Conservation (phyloP, 2,113 vertebrate genomes). For the Micronycteris hirsuta region DNA sequence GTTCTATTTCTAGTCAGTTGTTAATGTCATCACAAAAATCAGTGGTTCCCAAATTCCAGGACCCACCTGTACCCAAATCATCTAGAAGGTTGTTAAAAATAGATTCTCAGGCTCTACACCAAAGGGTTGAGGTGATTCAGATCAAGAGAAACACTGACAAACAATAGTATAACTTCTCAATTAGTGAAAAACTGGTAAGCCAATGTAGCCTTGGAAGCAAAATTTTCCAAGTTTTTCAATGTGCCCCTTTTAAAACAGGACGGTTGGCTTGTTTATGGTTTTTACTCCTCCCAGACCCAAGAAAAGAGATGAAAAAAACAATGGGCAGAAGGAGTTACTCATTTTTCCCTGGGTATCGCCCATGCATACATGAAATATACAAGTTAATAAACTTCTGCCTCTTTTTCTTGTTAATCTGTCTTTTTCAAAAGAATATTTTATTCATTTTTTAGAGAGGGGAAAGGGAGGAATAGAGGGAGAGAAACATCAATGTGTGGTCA, state of each 20-base stretch:
- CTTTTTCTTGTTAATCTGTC: not conserved
- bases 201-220: not conserved
- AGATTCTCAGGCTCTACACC: not conserved
- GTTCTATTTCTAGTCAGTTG: not conserved
- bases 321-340: not conserved
- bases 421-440: not conserved
- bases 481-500: too few species aligned
- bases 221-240: not conserved
- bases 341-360: not conserved
- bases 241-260: not conserved
- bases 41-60: not conserved
- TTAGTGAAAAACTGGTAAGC: not conserved
- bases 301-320: not conserved
- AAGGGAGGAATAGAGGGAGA: too few species aligned
- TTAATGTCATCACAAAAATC: not conserved
- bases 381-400: not conserved
- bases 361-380: not conserved
- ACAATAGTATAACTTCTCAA: not conserved
- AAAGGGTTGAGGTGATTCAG: not conserved
- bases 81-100: too few species aligned
- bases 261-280: not conserved
- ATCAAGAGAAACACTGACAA: not conserved
- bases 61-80: not conserved
- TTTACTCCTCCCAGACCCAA: not conserved
- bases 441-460: too few species aligned